Base-by-base conservation (phyloP, 1,140 invertebrate genomes). In the Anadara kagoshimensis region DNA sequence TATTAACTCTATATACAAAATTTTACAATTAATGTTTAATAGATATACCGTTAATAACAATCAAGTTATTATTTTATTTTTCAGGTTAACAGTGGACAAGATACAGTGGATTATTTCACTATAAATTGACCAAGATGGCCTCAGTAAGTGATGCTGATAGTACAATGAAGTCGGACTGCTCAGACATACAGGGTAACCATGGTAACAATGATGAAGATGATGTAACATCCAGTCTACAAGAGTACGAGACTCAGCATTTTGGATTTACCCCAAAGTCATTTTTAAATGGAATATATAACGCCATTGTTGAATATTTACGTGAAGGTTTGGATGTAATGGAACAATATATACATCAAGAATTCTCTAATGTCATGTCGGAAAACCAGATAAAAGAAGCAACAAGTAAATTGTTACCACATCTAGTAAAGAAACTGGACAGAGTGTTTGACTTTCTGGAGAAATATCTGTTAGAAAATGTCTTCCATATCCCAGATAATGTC, bases 221-320 rank as follows among this genome's bases (percentile, higher is more conserved):
- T 36, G 29, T 36, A 36, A 36, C 29, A 36, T 36, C 29, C 7
- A 36, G 29, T 36, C 20, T 64, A 53, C 75, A 79, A 44, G 80
- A 78, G 20, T 84, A 84, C 74, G 81, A 79, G 69, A 80, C 80
- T 59, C 83, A 84, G 61, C 75, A 72, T 51, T 81, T 84, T 79
- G 83, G 81, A 14, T 84, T 84, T 58, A 79, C 78, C 11, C 79
- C 81, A 14, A 81, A 79, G 62, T 78, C 83, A 16, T 79, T 84
- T 51, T 54, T 75, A 24, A 79, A 83, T 76, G 83, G 83, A 70
- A 78, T 82, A 66, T 79, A 78, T 64, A 79, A 79, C 72, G 75
- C 73, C 18, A 67, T 82, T 26, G 69, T 67, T 29, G 75, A 78
- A 43, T 79, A 79, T 26, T 57, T 78, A n/a, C 68, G 68, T 51